Base-by-base conservation (phyloP, 2,113 vertebrate genomes). In the Arenaria interpres region DNA sequence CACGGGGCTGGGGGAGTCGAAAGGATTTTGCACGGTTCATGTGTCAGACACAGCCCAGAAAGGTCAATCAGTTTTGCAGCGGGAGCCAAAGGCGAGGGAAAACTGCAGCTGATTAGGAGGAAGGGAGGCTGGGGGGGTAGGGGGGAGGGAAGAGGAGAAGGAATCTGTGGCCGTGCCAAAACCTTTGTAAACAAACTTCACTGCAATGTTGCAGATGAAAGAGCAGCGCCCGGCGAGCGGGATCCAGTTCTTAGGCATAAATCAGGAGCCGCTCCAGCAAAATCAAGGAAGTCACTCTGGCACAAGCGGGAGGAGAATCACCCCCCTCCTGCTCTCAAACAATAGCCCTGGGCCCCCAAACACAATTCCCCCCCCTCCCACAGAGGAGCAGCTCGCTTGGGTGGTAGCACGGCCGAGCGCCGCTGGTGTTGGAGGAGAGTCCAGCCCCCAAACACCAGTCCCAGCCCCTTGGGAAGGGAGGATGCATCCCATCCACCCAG, bases 1-100 rank as follows among this genome's bases (percentile, higher is more conserved):
- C 54, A 10, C 3, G 0, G 69, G 72, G 64, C 84, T 73, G 39
- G 13, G 86, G 83, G 66, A 93, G 63, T 21, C 88, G 94, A 95
- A 89, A 91, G 69, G 89, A 95, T 97, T 97, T 96, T 83, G 62
- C 95, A 97, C 5, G 89, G 96, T 94, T 97, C 92, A 80, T 71
- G 87, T 93, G 89, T 95, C 95, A 97, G 94, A 59, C 91, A 21
- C 50, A 66, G 89, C 94, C 85, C 78, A 35, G 84, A 95, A 92
- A 97, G 95, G 96, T 96, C 97, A 96, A 96, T 89, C 84, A 51
- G 87, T 96, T 94, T 85, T 95, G 92, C 96, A 94, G 91, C 7
- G 1, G 62, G 74, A 96, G 77, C 85, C 84, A 80, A 88, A 92
- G 90, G 69, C 85, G 77, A 77, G 80, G 33, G 83, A 85, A 93